Evolutionary conservation across 2,113 vertebrate genomes (phyloP), one percentile per base, ranked within the genome.

Genomic region (Micromys minutus): DNA sequence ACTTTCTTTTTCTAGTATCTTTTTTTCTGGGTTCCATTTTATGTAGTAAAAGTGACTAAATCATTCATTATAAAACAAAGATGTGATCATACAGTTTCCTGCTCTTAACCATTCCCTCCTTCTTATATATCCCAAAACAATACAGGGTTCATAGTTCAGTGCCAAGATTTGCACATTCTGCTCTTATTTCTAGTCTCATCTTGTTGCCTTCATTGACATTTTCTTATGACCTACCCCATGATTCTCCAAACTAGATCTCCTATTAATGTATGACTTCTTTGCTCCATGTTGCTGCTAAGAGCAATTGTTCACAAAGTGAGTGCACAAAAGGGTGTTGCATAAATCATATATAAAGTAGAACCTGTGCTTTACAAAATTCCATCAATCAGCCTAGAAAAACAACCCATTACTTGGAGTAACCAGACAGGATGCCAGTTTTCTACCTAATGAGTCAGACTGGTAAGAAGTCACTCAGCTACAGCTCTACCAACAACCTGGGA

Each of bases 11-110:
- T 85, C 75, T 19, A 74, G 17, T 16, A 47, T 47, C 55, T 89
- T 84, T 47, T 69, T 81, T 94, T 4, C n/a, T 95, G 75, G 65
- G 13, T 29, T 95, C 26, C 26, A 24, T 34, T 90, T 91, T 93
- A 36, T 15, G 29, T 50, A 92, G 61, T 52, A 77, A 90, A 89
- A 91, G 21, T 39, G 4, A 19, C 52, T 77, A 34, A 74, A 87
- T 89, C 59, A 65, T 81, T 89, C 59, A 65, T 81, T 76, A 63
- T n/a, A 55, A 72, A 95, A 50, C 57, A 45, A 69, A 83, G n/a
- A 72, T 72, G 21, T 67, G 63, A 91, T 76, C 81, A n/a, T 39
- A 19, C 4, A 85, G 13, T 61, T 80, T 90, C 24, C 22, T 88
- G 36, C 26, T 36, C 26, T 94, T 65, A 63, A 26, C 16, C 47